phyloP scores from a whole-genome alignment of 2,113 vertebrate genomes.

The Trinectes maculatus region DNA sequence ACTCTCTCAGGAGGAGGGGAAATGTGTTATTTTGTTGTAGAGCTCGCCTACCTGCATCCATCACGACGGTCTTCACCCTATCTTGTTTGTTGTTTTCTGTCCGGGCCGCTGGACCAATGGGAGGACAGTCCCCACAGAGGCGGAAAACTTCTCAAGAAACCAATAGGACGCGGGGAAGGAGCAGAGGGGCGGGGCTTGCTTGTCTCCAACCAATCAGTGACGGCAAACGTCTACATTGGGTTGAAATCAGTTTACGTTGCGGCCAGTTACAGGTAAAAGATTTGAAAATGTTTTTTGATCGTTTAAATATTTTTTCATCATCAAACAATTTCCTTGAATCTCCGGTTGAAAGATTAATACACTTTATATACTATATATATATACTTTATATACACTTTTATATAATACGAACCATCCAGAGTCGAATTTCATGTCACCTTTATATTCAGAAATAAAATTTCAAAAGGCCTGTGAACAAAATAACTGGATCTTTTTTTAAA shows the following conservation, averaged over 20 bases:
- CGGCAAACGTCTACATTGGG: constrained; percentile 8
- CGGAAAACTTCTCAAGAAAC: background rate
- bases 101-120: constrained; percentile 64
- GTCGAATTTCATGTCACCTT: too few species aligned
- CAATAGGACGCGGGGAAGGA: constrained; percentile 25
- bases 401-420: too few species aligned
- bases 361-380: too few species aligned
- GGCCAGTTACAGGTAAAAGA: constrained; percentile 18
- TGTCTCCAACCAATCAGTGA: constrained; percentile 20
- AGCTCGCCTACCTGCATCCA: constrained; percentile 84
- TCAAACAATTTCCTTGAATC: too few species aligned
- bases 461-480: too few species aligned
- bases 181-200: background rate
- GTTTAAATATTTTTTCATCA: too few species aligned
- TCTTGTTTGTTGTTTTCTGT: constrained; percentile 78
- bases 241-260: constrained; percentile 18
- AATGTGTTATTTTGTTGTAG: constrained; percentile 18
- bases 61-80: constrained; percentile 83
- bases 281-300: too few species aligned
- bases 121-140: constrained; percentile 12
- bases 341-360: too few species aligned
- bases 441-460: too few species aligned
- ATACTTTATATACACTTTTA: too few species aligned
- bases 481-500: too few species aligned
- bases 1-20: too few species aligned